A percentile compares a stretch with the other conserved stretches of the same genome.
Conservation (phyloP, 2,797 vertebrate species). For the Buceros bicornis region DNA sequence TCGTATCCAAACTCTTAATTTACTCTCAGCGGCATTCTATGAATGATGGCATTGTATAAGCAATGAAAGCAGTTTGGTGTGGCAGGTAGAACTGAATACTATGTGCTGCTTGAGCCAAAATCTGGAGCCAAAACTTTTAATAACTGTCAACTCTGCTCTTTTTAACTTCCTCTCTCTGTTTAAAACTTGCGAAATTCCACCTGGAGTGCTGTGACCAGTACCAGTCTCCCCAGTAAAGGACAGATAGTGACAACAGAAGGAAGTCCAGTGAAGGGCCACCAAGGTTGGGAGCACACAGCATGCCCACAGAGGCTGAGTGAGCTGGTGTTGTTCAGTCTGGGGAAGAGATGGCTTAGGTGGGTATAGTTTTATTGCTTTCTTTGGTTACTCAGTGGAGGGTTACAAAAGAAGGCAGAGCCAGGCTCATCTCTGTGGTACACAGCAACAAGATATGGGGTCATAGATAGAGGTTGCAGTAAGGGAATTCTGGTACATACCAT, state of each 20-base stretch:
- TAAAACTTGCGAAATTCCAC: background rate
- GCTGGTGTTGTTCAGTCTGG: fast-evolving
- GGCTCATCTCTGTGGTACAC: fast-evolving
- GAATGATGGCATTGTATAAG: background rate
- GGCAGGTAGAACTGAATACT: background rate
- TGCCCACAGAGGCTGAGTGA: background rate
- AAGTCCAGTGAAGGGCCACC: background rate
- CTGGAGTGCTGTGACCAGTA: background rate
- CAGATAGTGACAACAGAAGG: background rate
- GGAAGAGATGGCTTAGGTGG: background rate
- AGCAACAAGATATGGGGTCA: background rate
- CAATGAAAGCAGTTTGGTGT: background rate
- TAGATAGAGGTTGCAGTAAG: background rate
- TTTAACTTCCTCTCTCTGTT: background rate
- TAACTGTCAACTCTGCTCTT: background rate
- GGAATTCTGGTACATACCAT: background rate
- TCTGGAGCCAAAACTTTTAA: background rate
- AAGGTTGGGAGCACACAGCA: fast-evolving
- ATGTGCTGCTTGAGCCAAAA: background rate
- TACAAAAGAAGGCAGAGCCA: background rate
- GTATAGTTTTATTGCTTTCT: background rate
- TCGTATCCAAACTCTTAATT: background rate
- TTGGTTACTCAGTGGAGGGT: background rate
- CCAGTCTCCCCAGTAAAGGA: background rate
- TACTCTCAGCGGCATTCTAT: background rate